Evolutionary conservation across 1,140 invertebrate species (phyloP), one percentile per base, ranked within the genome.

Genomic region (Trichonephila inaurata): DNA sequence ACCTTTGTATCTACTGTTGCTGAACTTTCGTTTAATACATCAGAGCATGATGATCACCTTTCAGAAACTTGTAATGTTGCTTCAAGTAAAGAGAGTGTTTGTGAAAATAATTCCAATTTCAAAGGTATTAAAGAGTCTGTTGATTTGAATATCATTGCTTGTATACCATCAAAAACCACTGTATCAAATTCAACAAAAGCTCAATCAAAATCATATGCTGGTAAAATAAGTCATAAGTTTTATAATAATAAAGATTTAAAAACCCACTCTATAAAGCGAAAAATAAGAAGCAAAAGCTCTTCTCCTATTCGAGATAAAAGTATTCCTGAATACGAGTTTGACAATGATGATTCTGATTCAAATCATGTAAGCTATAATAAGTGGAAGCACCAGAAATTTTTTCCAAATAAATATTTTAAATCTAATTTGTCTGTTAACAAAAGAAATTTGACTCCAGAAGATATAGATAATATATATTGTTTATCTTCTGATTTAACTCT

Each of bases 291-390:
- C 16, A 24, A 28, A 72, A 28, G 24, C 4, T 33, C 16, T 72
- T 33, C 69, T 28, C 51, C 82, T n/a, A 24, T 7, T 85, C 51
- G 51, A 85, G n/a, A 60, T 60, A 85, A 85, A 85, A 60, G 21
- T 58, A 28, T 85, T 85, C 51, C 8, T 85, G 82, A 85, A 24
- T 85, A 85, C 24, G 82, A 85, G 24, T 85, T 85, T 60, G 58
- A 85, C 19, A 60, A 21, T 85, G 58, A 60, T 60, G 82, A 85
- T 21, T 51, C 44, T 12, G 19, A 85, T 85, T 85, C 82, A 85
- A 58, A 85, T 14, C 21, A 21, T 14, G n/a, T 85, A 14, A 85
- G 82, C 21, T 85, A 85, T 60, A 85, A 24, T 28, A 85, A 85
- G n/a, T 85, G 82, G 82, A 51, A 60, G 51, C 51, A 60, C 51